Evolutionary conservation across 2,113 vertebrate species (phyloP).

Genomic region (Thomomys bottae): DNA sequence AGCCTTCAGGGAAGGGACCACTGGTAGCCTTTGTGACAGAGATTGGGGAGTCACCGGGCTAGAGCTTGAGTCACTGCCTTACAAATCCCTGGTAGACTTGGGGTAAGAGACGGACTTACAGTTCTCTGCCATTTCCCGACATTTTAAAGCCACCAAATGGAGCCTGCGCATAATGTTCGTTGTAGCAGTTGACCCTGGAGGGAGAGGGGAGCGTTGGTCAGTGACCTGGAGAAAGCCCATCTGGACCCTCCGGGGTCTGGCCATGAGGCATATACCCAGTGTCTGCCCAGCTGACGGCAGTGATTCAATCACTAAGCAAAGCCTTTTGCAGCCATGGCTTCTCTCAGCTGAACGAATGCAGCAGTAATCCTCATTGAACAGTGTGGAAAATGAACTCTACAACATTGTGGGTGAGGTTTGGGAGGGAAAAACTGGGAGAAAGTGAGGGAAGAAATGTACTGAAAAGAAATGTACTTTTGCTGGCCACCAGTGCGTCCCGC

Average conservation of each 20-base stretch:
- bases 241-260: fast-evolving
- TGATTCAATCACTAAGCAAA: no score
- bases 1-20: neutral
- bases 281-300: no score
- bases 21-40: neutral
- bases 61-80: fast-evolving
- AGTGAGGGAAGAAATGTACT: no score
- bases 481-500: no score
- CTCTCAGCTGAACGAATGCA: neutral
- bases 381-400: no score
- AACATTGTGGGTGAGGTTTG: no score
- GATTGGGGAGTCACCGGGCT: no score
- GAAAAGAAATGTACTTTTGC: no score
- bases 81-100: fast-evolving
- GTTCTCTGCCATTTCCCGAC: conserved; percentile 97
- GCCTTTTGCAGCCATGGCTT: neutral
- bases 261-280: neutral
- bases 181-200: conserved; percentile 97
- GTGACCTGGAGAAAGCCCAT: neutral
- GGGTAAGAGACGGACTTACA: conserved; percentile 87
- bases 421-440: no score
- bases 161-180: conserved; percentile 93
- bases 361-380: neutral
- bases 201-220: fast-evolving
- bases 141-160: conserved; percentile 97